phyloP scores from a whole-genome alignment of 2,113 vertebrate species.

The Carlito syrichta region DNA sequence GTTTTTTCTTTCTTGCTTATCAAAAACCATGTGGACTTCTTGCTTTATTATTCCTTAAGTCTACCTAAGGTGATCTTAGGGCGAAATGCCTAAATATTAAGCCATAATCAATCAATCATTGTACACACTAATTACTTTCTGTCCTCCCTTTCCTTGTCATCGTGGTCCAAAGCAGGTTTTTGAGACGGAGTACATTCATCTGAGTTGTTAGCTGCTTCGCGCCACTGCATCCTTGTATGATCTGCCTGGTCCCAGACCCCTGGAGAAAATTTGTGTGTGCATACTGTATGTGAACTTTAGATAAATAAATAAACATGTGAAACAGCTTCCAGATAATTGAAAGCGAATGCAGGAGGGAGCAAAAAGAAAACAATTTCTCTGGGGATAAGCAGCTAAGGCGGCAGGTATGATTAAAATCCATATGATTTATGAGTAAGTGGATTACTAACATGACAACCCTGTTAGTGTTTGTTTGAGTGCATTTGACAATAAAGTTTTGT shows the following conservation, averaged over 20 bases:
- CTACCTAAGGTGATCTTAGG: slow-evolving; percentile 79
- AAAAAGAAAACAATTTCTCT: slow-evolving; percentile 88
- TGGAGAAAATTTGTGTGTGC: slow-evolving; percentile 90
- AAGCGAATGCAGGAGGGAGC: slow-evolving; percentile 86
- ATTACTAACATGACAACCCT: slow-evolving; percentile 85
- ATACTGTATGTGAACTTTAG: slow-evolving; percentile 93
- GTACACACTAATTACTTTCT: slow-evolving; percentile 87
- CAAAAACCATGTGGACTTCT: slow-evolving; percentile 54
- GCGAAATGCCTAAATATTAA: slow-evolving; percentile 86
- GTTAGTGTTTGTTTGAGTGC: slow-evolving; percentile 80
- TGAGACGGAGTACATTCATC: slow-evolving; percentile 82
- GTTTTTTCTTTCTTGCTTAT: neutral
- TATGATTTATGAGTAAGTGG: slow-evolving; percentile 95
- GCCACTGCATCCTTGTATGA: slow-evolving; percentile 83
- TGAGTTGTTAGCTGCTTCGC: slow-evolving; percentile 88
- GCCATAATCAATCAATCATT: slow-evolving; percentile 88
- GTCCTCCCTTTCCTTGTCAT: slow-evolving; percentile 82
- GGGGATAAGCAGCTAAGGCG: slow-evolving; percentile 83
- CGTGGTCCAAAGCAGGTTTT: slow-evolving; percentile 80
- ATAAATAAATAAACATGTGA: slow-evolving; percentile 94
- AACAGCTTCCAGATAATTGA: slow-evolving; percentile 97
- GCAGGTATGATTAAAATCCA: slow-evolving; percentile 97
- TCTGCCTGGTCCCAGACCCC: slow-evolving; percentile 81
- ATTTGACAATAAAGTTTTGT: slow-evolving; percentile 84
- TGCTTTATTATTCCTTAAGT: slow-evolving; percentile 68